Evolutionary conservation across 2,888 invertebrate genomes (phyloP), one percentile per base, ranked within the genome.

Genomic region (Antheraea assamensis): DNA sequence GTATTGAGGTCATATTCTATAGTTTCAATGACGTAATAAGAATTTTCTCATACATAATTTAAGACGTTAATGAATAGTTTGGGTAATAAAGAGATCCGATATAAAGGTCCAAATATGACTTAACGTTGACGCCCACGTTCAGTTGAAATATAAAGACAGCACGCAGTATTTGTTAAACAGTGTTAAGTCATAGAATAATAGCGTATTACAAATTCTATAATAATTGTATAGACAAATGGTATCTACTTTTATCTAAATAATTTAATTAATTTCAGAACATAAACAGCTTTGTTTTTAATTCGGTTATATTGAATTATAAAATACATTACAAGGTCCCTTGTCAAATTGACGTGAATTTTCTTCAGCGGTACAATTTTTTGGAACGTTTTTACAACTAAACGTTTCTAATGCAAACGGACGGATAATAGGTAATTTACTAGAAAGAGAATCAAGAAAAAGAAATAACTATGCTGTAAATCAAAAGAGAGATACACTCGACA

Each of bases 31-130:
- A 83, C 77, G 80, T 79, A 81, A 83, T 81, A 76, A 74, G 66
- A 78, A 77, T 81, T 83, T 84, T 83, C 82, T 81, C 79, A 83
- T 83, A 82, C 77, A 82, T 80, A 79, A 81, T 81, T 83, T 78
- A 77, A 78, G 76, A 78, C 76, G 77, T 76, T 84, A 85, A 85
- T 85, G 80, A 84, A 85, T 83, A 83, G 83, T 79, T 80, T 80
- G 83, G 82, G 82, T 84, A 86, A 87, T 87, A 86, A 86, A 87
- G 85, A 83, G 80, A 81, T 87, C 81, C 81, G 80, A 87, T 85
- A 87, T 83, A 86, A 86, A 86, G 83, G 84, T 79, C 82, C 83
- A 85, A 87, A 85, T 85, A 82, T 82, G 79, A 85, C 76, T 83
- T 86, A 83, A 86, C 83, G 81, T 83, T 79, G 77, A 84, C 86